Base-by-base conservation (phyloP, 2,888 invertebrate species). In the Leistus spinibarbis region DNA sequence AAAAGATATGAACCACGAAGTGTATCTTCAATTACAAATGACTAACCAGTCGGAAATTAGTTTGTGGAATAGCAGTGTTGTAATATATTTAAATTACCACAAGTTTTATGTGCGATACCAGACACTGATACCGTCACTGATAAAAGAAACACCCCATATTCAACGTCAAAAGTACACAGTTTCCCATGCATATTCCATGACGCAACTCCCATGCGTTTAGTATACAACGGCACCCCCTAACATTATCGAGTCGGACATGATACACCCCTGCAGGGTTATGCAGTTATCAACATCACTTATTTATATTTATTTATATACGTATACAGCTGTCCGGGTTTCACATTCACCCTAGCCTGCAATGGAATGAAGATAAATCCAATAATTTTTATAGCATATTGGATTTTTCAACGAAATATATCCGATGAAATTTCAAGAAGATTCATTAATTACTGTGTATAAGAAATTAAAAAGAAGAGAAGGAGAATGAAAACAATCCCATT, bases 231-330 rank as follows among this genome's bases (percentile, higher is more conserved):
- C 17, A 64, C 64, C 64, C 64, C 64, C 16, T 22, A 10, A 64
- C 17, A 23, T 64, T 27, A 23, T 27, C 64, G 23, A 23, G 9
- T 23, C 64, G 16, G 64, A 23, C 60, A 60, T 60, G 20, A 67
- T 67, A 54, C 67, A 54, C 66, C 66, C 53, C 40, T 16, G 16
- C 40, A 40, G 69, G 60, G 69, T 40, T 70, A 22, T 27, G 53
- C 27, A 24, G 27, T 27, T 40, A n/a, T 40, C 67, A 13, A 23
- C 53, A 40, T 66, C 66, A 70, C 69, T 70, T 70, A 70, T 70
- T 70, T 70, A 70, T 70, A 70, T 70, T 70, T 70, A 70, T 70
- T 70, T 70, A 70, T 70, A 70, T 70, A 60, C 63, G 69, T 40
- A 70, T 70, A 60, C 69, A 70, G 69, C 69, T 70, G 69, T 53